A percentile compares a stretch with the other conserved stretches of the same genome.
These are phyloP conservation scores for Palythoa caribaeorum DNA, from an alignment of 92 coral and sea anemone species.

Conservation along the genomic window DNA sequence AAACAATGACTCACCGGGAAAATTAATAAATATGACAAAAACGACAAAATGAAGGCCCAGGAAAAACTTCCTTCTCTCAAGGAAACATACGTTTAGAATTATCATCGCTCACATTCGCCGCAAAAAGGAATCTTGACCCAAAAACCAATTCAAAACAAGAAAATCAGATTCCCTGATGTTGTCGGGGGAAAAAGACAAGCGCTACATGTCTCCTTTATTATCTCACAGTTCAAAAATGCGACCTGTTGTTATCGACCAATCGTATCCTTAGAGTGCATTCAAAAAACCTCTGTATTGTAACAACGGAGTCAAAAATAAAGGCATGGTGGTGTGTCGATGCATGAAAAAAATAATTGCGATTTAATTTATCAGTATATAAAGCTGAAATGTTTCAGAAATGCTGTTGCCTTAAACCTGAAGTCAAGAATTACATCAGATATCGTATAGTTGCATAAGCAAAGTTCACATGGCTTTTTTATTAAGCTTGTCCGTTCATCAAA, in stretches of 20 bases:
- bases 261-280: neutral
- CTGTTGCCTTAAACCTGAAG: neutral
- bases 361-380: neutral
- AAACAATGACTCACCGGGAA: conserved; percentile 26
- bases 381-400: neutral
- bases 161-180: neutral
- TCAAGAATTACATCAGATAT: too few species aligned
- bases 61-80: neutral
- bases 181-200: conserved; percentile 16
- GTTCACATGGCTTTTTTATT: too few species aligned
- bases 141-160: neutral
- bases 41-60: neutral
- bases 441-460: too few species aligned
- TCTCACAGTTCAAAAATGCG: conserved; percentile 72
- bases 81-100: neutral
- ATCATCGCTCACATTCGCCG: neutral
- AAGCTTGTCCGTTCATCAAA: too few species aligned
- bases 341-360: neutral
- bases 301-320: neutral
- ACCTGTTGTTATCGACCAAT: conserved; percentile 63
- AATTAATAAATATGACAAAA: neutral
- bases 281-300: neutral
- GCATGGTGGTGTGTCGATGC: neutral
- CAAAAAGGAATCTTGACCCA: neutral
- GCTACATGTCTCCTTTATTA: conserved; percentile 54